These are phyloP conservation scores for Agonopterix subpropinquella DNA, from an alignment of 2,888 invertebrate species.

Conservation along the genomic window DNA sequence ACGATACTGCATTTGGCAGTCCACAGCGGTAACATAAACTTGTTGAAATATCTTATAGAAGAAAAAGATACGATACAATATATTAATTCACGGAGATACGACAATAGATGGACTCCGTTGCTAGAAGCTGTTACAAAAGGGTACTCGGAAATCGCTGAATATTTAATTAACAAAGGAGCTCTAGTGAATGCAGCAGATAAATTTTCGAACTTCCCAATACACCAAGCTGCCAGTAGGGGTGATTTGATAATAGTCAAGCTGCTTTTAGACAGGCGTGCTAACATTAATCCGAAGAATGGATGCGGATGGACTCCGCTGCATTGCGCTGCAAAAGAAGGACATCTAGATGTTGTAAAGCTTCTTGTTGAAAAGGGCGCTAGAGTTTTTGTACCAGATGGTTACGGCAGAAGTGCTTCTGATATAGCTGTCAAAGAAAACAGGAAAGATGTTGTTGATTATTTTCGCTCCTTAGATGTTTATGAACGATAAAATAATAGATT, in stretches of 20 bases:
- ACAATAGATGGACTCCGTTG: conserved; percentile 5
- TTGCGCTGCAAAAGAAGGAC: not conserved
- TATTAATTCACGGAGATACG: conserved; percentile 2
- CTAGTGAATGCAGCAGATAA: not conserved
- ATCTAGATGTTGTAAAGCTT: not conserved
- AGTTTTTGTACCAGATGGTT: not conserved
- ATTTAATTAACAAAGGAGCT: conserved; percentile 1
- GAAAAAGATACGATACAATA: conserved; percentile 1
- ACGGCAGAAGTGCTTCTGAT: not conserved
- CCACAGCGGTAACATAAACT: conserved; percentile 3
- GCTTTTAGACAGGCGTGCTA: not conserved
- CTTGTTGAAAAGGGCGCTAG: not conserved
- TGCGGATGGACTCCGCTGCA: not conserved
- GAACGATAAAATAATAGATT: not conserved
- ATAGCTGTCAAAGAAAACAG: not conserved
- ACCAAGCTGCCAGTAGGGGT: not conserved
- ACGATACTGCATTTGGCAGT: conserved; percentile 5
- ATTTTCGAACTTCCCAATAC: not conserved
- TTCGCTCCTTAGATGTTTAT: not conserved
- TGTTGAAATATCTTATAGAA: conserved; percentile 4
- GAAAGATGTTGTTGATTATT: not conserved
- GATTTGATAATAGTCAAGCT: not conserved
- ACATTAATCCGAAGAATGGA: conserved; percentile 1
- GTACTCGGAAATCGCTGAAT: not conserved
- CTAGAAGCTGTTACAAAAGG: conserved; percentile 3